Base-by-base conservation (phyloP, 2,797 vertebrate genomes). In the Rhodeus uyekii region DNA sequence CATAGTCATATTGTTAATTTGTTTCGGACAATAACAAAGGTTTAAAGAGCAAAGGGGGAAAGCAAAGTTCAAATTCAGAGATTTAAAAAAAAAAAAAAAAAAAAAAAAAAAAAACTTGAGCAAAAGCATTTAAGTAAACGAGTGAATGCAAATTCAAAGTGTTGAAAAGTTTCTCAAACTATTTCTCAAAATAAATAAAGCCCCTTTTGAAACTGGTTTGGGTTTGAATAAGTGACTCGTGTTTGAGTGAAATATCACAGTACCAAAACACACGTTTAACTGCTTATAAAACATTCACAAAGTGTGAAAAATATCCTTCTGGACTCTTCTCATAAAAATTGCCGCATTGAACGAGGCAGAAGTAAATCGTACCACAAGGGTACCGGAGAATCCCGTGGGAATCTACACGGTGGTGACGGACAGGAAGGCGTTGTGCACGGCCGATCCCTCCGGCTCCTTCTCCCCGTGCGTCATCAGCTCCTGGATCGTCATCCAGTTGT, bases 401-500 rank as follows among this genome's bases (percentile, higher is more conserved):
- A 82, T 87, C 92, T 94, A 99, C 94, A 99, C 98, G 88, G 98
- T 99, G 91, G 98, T 99, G 92, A 99, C 98, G 63, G 98, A 99
- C 87, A 99, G 94, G 94, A 99, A 99, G 95, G 98, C 97, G 89
- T 97, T 98, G 90, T 97, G 96, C 69, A 97, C 95, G 90, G 94
- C 95, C 27, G 96, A 94, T 86, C 96, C 97, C 1, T 99, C 98
- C 0, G 97, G 96, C 36, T 97, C 97, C 89, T 96, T 98, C 81
- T 96, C 95, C 81, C 97, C 98, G 0, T 99, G 98, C 84, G 96
- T 98, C 97, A 99, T 98, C 89, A 99, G 94, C 94, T 99, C 98
- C 94, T 99, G 98, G 90, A 99, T 99, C 84, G 98, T 99, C 98
- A 99, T 99, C 98, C 98, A 99, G 93, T 98, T 99, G 92, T 99